A percentile compares a stretch with the other conserved stretches of the same genome.
These are phyloP conservation scores for Drosophila melanogaster DNA, from an alignment of 1,140 invertebrate species.

Conservation along the genomic window Release_6_plus_ISO1_MT NT_037436.4:236501-237000, in stretches of 20 bases:
- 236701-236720: constrained; percentile 37
- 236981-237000: constrained; percentile 68
- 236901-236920: constrained; percentile 81
- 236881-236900: constrained; percentile 85
- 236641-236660: constrained; percentile 69
- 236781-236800: neutral
- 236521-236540: constrained; percentile 27
- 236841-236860: constrained; percentile 48
- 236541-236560: constrained; percentile 46
- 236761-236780: constrained; percentile 38
- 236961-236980: constrained; percentile 79
- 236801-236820: constrained; percentile 15
- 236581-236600: constrained; percentile 19
- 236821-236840: constrained; percentile 5
- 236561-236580: constrained; percentile 13
- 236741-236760: constrained; percentile 58
- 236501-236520: constrained; percentile 54
- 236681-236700: constrained; percentile 13
- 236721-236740: constrained; percentile 22
- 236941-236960: constrained; percentile 84
- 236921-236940: constrained; percentile 58
- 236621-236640: neutral
- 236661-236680: constrained; percentile 58
- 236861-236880: constrained; percentile 84
- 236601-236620: constrained; percentile 4